phyloP scores from a whole-genome alignment of 2,888 invertebrate genomes.

The Junonia oenone region DNA sequence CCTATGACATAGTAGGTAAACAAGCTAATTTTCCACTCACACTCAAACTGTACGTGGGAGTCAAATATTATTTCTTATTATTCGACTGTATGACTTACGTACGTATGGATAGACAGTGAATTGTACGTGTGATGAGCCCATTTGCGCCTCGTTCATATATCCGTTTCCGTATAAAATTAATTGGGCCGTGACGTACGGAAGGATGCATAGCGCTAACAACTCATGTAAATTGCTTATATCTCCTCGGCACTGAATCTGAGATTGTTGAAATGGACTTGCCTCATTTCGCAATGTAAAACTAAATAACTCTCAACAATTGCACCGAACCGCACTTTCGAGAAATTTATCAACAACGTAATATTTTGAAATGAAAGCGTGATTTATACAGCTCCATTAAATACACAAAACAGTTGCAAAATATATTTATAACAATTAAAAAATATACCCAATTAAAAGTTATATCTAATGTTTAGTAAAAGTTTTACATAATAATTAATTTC shows the following conservation, averaged over 20 bases:
- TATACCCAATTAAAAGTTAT: no score
- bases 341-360: constrained; percentile 17
- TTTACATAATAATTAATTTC: no score
- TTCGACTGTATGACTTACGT: constrained; percentile 13
- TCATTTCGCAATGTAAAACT: constrained; percentile 28
- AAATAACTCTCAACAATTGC: constrained; percentile 22
- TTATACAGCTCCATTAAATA: not conserved
- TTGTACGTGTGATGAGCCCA: constrained; percentile 63
- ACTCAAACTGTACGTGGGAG: not conserved
- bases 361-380: constrained; percentile 6
- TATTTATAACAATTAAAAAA: no score
- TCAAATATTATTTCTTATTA: constrained; percentile 1
- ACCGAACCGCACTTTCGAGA: constrained; percentile 8
- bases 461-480: no score
- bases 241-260: constrained; percentile 32
- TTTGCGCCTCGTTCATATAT: constrained; percentile 67
- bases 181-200: constrained; percentile 71
- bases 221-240: constrained; percentile 64
- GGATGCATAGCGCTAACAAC: constrained; percentile 70
- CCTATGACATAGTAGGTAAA: no score
- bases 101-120: constrained; percentile 39
- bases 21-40: no score
- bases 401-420: not conserved
- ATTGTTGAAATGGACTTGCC: constrained; percentile 34
- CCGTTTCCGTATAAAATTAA: constrained; percentile 77